Base-by-base conservation (phyloP, 1,140 invertebrate species). In the Adoxophyes honmai region DNA sequence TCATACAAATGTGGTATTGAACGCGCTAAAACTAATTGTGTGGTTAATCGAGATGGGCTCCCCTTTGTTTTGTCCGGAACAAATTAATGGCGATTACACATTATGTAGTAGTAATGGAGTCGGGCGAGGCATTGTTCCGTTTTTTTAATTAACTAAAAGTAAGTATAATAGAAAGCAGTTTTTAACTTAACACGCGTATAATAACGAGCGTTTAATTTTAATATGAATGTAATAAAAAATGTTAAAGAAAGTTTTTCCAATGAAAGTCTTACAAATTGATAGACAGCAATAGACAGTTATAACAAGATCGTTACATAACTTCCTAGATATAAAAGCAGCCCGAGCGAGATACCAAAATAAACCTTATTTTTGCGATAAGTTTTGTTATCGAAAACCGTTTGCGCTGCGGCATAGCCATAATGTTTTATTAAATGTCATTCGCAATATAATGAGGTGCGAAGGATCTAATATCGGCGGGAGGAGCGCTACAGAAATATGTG, bases 381-480 rank as follows among this genome's bases (percentile, higher is more conserved):
- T 28, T 48, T 28, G 68, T 84, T 82, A 88, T 88, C 78, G 75
- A 84, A 81, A 81, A 75, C 61, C 79, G 69, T 77, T 79, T 62
- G 66, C 9, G 21, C 21, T 28, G 16, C 62, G 68, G 73, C 70
- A 81, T 71, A 75, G 69, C 70, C 79, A 82, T 88, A 88, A 86
- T 86, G 82, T 86, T 86, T 86, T 86, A 88, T 88, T 82, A 88
- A 88, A 88, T 82, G 86, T 88, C 86, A 85, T 88, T 81, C 81
- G 77, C 81, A 81, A 85, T 84, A 85, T 88, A 88, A 88, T 88
- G 86, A 85, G 83, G 83, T 88, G 81, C 74, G 77, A 78, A 81
- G 81, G 80, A 77, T 79, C 81, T 71, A 78, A 73, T 81, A 75
- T 83, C 81, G 79, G 75, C 59, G 77, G 68, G 52, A 36, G 81